These are phyloP conservation scores for Halesus radiatus DNA, from an alignment of 1,140 invertebrate genomes.

Conservation along the genomic window DNA sequence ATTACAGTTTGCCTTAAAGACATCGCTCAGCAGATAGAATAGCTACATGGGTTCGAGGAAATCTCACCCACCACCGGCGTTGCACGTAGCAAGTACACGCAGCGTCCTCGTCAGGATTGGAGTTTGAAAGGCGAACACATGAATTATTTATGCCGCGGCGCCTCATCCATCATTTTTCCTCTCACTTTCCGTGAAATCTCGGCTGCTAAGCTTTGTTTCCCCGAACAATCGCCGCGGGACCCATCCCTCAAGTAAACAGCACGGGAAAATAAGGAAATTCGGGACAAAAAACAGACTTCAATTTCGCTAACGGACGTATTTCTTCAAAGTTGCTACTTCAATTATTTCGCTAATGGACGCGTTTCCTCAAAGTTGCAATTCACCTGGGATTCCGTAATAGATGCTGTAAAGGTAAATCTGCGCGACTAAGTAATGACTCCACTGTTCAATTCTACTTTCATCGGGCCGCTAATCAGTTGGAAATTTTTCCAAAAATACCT, in stretches of 20 bases:
- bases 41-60: no score
- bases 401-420: neutral
- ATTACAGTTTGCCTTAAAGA: no score
- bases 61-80: no score
- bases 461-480: no score
- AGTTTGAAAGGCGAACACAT: slow-evolving; percentile 52
- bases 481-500: no score
- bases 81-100: neutral
- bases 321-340: no score
- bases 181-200: slow-evolving; percentile 40
- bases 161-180: slow-evolving; percentile 55
- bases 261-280: neutral
- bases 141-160: slow-evolving; percentile 51
- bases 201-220: slow-evolving; percentile 47
- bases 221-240: slow-evolving; percentile 43
- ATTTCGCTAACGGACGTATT: neutral
- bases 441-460: no score
- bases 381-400: slow-evolving; percentile 5
- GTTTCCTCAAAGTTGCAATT: neutral
- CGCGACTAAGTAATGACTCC: no score
- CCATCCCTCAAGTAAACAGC: slow-evolving; percentile 40
- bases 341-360: neutral
- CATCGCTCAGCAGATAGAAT: no score
- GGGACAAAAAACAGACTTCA: slow-evolving; percentile 13
- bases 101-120: neutral